These are phyloP conservation scores for Brachyhypopomus gauderio DNA, from an alignment of 2,113 vertebrate species.

Conservation along the genomic window DNA sequence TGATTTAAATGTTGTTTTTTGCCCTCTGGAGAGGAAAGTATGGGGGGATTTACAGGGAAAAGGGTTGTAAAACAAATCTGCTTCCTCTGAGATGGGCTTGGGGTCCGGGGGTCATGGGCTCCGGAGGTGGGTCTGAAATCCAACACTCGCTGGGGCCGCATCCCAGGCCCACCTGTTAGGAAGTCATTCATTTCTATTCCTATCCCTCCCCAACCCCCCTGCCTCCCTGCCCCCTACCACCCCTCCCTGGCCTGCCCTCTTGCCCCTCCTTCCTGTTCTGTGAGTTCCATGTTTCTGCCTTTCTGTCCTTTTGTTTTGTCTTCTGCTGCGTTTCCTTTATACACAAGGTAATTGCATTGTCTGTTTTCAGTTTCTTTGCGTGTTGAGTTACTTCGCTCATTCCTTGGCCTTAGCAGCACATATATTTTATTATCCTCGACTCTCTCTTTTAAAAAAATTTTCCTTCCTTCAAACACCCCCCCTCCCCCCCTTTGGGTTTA, in stretches of 20 bases:
- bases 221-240: conserved; percentile 23
- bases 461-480: conserved; percentile 12
- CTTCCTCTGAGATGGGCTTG: conserved; percentile 56
- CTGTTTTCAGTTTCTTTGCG: not conserved
- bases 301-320: conserved; percentile 7
- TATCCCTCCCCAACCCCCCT: conserved; percentile 41
- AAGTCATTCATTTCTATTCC: conserved; percentile 68
- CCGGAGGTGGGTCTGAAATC: conserved; percentile 63
- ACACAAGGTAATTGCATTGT: not conserved
- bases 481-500: too few relatives aligned
- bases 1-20: conserved; percentile 25
- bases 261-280: conserved; percentile 21
- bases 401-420: not conserved
- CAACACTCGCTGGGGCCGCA: conserved; percentile 39
- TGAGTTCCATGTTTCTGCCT: conserved; percentile 29
- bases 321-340: not conserved
- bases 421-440: not conserved
- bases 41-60: conserved; percentile 51
- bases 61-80: conserved; percentile 58
- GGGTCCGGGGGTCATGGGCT: conserved; percentile 53
- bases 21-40: conserved; percentile 16
- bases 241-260: not conserved
- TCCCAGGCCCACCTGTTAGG: conserved; percentile 66
- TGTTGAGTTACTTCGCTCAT: too few relatives aligned
- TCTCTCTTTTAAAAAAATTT: not conserved